A percentile compares a stretch with the other conserved stretches of the same genome.
Conservation (phyloP, 2,113 vertebrate species). For the Hippocampus comes region DNA sequence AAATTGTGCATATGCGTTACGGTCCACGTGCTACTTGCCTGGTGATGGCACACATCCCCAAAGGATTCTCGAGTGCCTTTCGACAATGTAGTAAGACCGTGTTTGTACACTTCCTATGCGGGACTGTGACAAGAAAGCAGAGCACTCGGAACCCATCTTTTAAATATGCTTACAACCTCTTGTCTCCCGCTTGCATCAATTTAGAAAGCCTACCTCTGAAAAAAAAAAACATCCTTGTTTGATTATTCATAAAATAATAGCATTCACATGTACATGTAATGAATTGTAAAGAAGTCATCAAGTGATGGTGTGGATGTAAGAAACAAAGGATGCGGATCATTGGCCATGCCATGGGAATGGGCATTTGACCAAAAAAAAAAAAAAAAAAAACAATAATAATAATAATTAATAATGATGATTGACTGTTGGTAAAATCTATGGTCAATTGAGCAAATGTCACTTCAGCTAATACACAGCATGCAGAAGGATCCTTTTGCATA, state of each 20-base stretch:
- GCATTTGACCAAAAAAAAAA: too few relatives aligned
- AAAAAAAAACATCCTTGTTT: slow-evolving; percentile 6
- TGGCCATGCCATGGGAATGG: too few relatives aligned
- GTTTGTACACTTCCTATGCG: slow-evolving; percentile 50
- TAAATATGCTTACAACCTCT: slow-evolving; percentile 45
- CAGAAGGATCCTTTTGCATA: too few relatives aligned
- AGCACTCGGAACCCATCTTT: slow-evolving; percentile 37
- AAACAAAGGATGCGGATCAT: not conserved
- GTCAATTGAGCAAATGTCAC: too few relatives aligned
- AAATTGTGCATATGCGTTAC: slow-evolving; percentile 21
- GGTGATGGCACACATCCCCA: slow-evolving; percentile 43
- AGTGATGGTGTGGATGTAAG: not conserved
- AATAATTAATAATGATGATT: too few relatives aligned
- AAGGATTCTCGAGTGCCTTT: slow-evolving; percentile 41
- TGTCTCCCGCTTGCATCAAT: slow-evolving; percentile 42
- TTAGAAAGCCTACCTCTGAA: slow-evolving; percentile 25
- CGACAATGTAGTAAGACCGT: slow-evolving; percentile 58
- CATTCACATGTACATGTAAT: slow-evolving; percentile 1
- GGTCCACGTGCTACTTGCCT: slow-evolving; percentile 27
- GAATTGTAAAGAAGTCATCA: slow-evolving; percentile 4
- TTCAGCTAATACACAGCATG: too few relatives aligned
- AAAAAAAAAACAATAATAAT: too few relatives aligned
- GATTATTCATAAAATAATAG: slow-evolving; percentile 11
- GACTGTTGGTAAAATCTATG: too few relatives aligned
- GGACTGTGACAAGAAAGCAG: slow-evolving; percentile 50